Conservation (phyloP, 2,888 invertebrate genomes). For the Ypsolopha scabrella region DNA sequence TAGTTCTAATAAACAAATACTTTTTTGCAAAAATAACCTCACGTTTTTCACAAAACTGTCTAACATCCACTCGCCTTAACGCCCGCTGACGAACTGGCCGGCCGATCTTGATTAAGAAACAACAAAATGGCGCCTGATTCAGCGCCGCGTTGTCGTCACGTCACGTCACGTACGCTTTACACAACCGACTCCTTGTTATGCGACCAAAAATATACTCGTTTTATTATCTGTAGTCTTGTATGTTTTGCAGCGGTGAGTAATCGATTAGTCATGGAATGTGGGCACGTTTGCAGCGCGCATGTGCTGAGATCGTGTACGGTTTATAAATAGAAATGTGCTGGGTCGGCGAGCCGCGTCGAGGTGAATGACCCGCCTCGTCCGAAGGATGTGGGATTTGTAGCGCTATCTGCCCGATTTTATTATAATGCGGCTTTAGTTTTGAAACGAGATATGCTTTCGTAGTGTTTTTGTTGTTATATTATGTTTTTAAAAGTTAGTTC, state of each 20-base stretch:
- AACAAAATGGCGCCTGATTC: no score
- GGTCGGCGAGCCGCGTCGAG: constrained; percentile 7
- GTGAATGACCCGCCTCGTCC: constrained; percentile 8
- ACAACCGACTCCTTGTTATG: constrained; percentile 3
- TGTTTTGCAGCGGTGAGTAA: not conserved
- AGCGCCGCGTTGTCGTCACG: not conserved
- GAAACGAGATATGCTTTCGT: no score
- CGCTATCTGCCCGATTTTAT: no score
- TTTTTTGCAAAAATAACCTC: not conserved
- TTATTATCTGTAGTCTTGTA: not conserved
- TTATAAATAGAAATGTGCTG: constrained; percentile 6
- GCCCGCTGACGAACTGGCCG: not conserved
- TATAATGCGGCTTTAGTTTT: no score
- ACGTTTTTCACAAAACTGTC: not conserved
- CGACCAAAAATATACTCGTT: not conserved
- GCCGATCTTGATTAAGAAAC: not conserved
- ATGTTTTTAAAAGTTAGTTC: no score
- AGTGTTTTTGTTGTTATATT: no score
- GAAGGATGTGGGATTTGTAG: no score
- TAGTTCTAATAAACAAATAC: no score
- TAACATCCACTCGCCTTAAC: not conserved
- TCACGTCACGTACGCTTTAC: not conserved
- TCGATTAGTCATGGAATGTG: constrained; percentile 4
- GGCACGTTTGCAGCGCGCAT: constrained; percentile 9
- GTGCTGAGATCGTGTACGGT: constrained; percentile 18